These are phyloP conservation scores for Augiades crinisus DNA, from an alignment of 2,888 invertebrate species.

Conservation along the genomic window DNA sequence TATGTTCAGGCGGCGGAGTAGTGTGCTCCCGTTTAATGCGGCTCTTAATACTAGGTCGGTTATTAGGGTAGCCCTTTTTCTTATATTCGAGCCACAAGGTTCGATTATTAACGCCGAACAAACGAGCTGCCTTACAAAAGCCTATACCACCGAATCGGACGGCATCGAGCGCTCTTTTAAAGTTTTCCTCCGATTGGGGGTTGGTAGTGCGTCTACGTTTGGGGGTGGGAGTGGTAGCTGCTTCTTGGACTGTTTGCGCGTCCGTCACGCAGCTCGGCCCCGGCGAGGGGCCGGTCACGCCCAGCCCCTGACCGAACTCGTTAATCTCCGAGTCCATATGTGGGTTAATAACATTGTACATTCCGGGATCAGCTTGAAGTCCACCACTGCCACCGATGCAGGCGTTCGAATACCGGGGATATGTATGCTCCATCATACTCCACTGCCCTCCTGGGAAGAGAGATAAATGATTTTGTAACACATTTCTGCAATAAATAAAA, in stretches of 20 bases:
- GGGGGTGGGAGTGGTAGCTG: slow-evolving; percentile 55
- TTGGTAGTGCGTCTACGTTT: slow-evolving; percentile 88
- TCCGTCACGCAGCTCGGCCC: slow-evolving; percentile 62
- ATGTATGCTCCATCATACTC: slow-evolving; percentile 92
- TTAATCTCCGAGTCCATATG: slow-evolving; percentile 56
- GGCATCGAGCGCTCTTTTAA: slow-evolving; percentile 90
- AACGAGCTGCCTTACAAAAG: slow-evolving; percentile 91
- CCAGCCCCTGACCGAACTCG: slow-evolving; percentile 62
- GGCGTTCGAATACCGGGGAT: slow-evolving; percentile 87
- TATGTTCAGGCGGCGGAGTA: slow-evolving; percentile 82
- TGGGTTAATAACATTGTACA: slow-evolving; percentile 77
- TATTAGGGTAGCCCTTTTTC: slow-evolving; percentile 91
- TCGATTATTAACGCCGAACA: slow-evolving; percentile 92
- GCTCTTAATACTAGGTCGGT: slow-evolving; percentile 88
- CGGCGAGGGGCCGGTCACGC: slow-evolving; percentile 63
- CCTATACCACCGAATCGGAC: slow-evolving; percentile 92
- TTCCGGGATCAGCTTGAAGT: slow-evolving; percentile 79
- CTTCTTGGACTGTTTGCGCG: slow-evolving; percentile 47
- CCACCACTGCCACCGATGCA: slow-evolving; percentile 80
- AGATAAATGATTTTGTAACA: slow-evolving; percentile 77
- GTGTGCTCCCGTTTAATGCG: slow-evolving; percentile 86
- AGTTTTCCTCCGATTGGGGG: slow-evolving; percentile 92
- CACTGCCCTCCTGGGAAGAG: slow-evolving; percentile 91
- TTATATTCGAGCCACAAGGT: slow-evolving; percentile 93
- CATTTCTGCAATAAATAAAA: slow-evolving; percentile 43